Evolutionary conservation across 2,113 vertebrate genomes (phyloP).

Genomic region (Eira barbara): DNA sequence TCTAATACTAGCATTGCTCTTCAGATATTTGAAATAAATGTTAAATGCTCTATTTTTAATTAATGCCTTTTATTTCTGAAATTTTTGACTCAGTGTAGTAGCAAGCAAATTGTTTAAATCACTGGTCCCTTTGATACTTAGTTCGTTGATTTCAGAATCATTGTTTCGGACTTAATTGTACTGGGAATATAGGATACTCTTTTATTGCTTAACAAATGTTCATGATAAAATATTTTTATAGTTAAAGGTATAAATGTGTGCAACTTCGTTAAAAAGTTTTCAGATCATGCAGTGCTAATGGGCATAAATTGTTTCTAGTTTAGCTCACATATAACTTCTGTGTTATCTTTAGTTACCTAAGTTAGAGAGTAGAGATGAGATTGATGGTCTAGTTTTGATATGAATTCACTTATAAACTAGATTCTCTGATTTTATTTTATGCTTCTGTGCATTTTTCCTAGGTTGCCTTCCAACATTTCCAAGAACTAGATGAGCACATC

Average conservation of each 20-base stretch:
- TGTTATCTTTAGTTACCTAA: neutral
- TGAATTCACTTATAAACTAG: neutral
- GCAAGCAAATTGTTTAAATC: neutral
- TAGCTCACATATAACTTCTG: neutral
- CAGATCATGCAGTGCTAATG: neutral
- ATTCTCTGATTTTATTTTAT: conserved; percentile 51
- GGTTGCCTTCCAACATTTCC: conserved; percentile 99
- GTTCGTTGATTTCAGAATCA: conserved; percentile 14
- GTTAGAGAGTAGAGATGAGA: neutral
- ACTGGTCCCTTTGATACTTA: neutral
- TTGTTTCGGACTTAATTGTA: neutral
- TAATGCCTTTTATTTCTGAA: neutral
- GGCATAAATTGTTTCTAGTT: neutral
- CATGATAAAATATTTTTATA: conserved; percentile 34
- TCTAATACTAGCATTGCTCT: neutral
- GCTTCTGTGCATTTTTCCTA: conserved; percentile 76
- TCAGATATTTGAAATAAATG: conserved; percentile 12
- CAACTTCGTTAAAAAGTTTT: conserved; percentile 31
- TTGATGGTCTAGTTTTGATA: neutral
- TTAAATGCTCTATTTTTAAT: neutral
- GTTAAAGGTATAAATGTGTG: neutral
- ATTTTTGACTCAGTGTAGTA: neutral
- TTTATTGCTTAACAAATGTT: neutral
- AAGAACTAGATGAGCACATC: conserved; percentile 98
- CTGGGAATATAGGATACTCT: neutral